Base-by-base conservation (phyloP, 2,797 vertebrate genomes). In the Salarias fasciatus region DNA sequence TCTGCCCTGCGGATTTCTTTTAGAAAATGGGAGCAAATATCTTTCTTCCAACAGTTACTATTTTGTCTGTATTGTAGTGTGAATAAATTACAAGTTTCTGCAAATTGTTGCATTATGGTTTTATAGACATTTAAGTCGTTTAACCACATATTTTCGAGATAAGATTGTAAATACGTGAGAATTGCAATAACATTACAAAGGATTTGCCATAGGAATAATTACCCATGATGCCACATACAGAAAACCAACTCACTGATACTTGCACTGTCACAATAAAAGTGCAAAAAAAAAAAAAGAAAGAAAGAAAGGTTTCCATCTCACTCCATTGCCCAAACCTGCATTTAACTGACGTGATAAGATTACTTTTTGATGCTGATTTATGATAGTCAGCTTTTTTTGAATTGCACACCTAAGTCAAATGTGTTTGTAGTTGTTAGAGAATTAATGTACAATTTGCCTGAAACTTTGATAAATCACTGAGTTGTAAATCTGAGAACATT, bases 351-450 rank as follows among this genome's bases (percentile, higher is more conserved):
- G 40, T 55, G 24, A 54, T 29, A 40, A 41, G 0, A 56, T 31
- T 36, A 15, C 42, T 40, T 66, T 74, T 66, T 56, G 0, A 68
- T 59, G 57, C 29, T 1, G 35, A 69, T 52, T 66, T 14, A 52
- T 60, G 48, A 54, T 53, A 29, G 10, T 31, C 3, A 53, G 44
- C 6, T 12, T 6, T 37, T n/a, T 70, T 61, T 45, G 0, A 71
- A 66, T 71, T 70, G 41, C 46, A 66, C 24, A 52, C 74, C 5
- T 67, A 57, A 6, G 15, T 62, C 42, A 47, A 48, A 63, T 53
- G 14, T 72, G 15, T 83, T 56, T 65, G 42, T 18, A 53, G 4
- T 48, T 29, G 24, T 59, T 46, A 47, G 14, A 63, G 40, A 56
- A 47, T 9, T 56, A 41, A 41, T 69, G 61, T 14, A 72, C 5